Conservation (phyloP, 1,140 invertebrate species). For the Chironomus striatipennis region DNA sequence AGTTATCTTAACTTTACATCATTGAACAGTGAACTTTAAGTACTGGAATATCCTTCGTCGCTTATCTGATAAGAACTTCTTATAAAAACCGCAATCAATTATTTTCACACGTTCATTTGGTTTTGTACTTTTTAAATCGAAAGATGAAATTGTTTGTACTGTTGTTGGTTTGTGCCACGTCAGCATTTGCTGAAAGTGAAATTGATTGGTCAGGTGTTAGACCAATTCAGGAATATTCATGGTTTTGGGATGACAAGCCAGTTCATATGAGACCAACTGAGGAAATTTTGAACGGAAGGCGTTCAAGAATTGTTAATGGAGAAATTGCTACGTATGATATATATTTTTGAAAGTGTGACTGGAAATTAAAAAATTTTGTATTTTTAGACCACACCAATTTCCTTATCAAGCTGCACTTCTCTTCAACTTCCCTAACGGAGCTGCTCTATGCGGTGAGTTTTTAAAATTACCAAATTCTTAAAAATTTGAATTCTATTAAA, state of each 20-base stretch:
- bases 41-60: too few relatives aligned
- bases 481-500: neutral
- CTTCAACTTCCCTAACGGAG: neutral
- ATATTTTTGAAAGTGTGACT: neutral
- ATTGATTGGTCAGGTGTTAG: slow-evolving; percentile 20
- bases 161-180: neutral
- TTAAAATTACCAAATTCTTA: neutral
- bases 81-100: too few relatives aligned
- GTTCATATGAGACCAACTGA: neutral
- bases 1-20: too few relatives aligned
- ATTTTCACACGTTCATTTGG: too few relatives aligned
- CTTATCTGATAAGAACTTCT: too few relatives aligned
- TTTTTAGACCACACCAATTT: slow-evolving; percentile 7
- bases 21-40: too few relatives aligned
- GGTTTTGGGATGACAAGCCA: neutral
- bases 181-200: slow-evolving; percentile 22
- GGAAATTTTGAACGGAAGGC: too few relatives aligned
- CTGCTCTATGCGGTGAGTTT: neutral
- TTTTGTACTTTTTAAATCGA: neutral
- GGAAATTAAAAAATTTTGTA: neutral
- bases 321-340: slow-evolving; percentile 3
- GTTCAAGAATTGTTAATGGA: neutral
- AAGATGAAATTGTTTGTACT: slow-evolving; percentile 12
- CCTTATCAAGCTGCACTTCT: slow-evolving; percentile 5
- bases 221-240: neutral